Percentiles rank a stretch among this genome's conserved stretches.
phyloP scores from a whole-genome alignment of 1,140 invertebrate genomes.

The Drosophila repleta region DNA sequence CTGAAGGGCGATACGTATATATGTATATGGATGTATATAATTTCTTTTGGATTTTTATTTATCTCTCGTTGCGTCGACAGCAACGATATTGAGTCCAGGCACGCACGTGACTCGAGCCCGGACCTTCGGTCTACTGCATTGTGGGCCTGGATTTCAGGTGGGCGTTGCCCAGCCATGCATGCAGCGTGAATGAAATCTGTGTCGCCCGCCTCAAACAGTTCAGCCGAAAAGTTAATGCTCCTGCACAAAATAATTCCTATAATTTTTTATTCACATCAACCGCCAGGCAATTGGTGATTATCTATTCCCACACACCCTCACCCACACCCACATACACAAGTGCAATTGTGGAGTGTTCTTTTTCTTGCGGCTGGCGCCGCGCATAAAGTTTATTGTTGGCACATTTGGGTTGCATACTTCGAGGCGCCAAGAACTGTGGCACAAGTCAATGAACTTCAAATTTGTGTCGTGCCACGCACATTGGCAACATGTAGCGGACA shows the following conservation, averaged over 20 bases:
- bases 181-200: constrained; percentile 32
- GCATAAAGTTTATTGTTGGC: constrained; percentile 81
- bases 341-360: constrained; percentile 11
- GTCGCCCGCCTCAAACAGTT: constrained; percentile 23
- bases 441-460: constrained; percentile 77
- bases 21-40: constrained; percentile 13
- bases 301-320: constrained; percentile 5
- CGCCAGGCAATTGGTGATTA: constrained; percentile 12
- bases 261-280: constrained; percentile 6
- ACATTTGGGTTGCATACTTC: constrained; percentile 74
- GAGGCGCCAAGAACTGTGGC: constrained; percentile 60
- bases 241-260: constrained; percentile 9
- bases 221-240: constrained; percentile 28
- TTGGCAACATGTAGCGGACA: constrained; percentile 28
- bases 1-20: constrained; percentile 70
- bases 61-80: constrained; percentile 31
- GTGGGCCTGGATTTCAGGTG: constrained; percentile 21
- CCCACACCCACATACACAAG: constrained; percentile 11
- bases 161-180: constrained; percentile 28
- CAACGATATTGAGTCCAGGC: constrained; percentile 63
- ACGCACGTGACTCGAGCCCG: constrained; percentile 60
- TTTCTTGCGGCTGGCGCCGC: constrained; percentile 48
- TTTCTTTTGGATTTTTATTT: constrained; percentile 24
- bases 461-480: constrained; percentile 46
- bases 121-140: constrained; percentile 7